Percentiles rank a stretch among this genome's conserved stretches.
Evolutionary conservation across 2,797 vertebrate genomes (phyloP).

Genomic region (Stomatorhinus walkeri): DNA sequence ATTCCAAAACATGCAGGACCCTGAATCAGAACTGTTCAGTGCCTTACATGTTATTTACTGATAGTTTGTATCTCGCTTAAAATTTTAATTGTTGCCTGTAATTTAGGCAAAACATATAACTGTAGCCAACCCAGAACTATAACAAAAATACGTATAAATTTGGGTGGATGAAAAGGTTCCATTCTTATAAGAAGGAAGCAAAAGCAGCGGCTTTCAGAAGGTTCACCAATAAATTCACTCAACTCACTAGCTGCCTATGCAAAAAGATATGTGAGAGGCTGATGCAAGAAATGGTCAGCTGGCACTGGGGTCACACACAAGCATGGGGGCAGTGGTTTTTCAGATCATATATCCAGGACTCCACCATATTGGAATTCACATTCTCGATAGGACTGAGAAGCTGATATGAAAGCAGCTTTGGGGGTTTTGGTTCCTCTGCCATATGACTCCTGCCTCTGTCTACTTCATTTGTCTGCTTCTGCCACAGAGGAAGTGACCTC

Average conservation of each 20-base stretch:
- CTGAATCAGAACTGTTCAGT: not conserved
- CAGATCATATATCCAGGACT: not conserved
- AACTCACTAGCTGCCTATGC: not conserved
- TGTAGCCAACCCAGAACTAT: not conserved
- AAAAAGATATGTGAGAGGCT: not conserved
- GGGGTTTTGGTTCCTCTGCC: not conserved
- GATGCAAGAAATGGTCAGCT: not conserved
- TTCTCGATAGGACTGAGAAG: not conserved
- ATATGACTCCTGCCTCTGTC: not conserved
- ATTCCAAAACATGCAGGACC: not conserved
- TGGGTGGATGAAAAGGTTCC: not conserved
- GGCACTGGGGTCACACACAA: not conserved
- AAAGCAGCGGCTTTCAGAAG: not conserved
- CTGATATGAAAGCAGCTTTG: not conserved
- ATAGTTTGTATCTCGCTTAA: not conserved
- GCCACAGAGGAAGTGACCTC: not conserved
- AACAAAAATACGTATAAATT: not conserved
- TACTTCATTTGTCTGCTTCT: not conserved
- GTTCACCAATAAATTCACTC: not conserved
- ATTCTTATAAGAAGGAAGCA: not conserved
- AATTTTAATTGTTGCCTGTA: not conserved
- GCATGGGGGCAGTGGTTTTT: not conserved
- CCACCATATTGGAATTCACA: not conserved
- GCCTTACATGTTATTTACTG: not conserved
- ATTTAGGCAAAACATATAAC: not conserved